phyloP scores from a whole-genome alignment of 1,140 invertebrate genomes.

The Listronotus bonariensis region DNA sequence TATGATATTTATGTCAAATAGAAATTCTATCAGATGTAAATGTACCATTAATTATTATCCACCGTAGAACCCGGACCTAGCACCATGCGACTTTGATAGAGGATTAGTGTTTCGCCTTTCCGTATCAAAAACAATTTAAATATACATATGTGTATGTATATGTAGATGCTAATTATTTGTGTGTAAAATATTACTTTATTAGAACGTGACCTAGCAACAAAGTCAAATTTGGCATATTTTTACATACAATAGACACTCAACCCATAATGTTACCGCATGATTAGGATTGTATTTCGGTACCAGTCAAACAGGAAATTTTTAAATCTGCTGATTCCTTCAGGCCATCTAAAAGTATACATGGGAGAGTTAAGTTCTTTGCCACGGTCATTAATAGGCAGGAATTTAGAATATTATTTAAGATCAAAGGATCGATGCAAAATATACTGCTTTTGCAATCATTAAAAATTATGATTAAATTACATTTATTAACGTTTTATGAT shows the following conservation, averaged over 20 bases:
- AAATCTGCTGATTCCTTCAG: slow-evolving; percentile 8
- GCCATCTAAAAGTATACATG: slow-evolving; percentile 14
- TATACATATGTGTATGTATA: no score
- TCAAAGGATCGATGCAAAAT: not conserved
- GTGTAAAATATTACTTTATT: no score
- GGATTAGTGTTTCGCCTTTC: no score
- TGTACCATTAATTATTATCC: no score
- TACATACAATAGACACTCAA: not conserved
- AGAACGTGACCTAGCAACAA: not conserved
- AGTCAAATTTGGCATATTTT: slow-evolving; percentile 6
- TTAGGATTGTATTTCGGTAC: slow-evolving; percentile 18
- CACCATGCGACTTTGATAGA: no score
- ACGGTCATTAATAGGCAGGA: slow-evolving; percentile 14
- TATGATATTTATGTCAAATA: no score
- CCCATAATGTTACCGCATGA: slow-evolving; percentile 15
- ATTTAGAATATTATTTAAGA: slow-evolving; percentile 2
- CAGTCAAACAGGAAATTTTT: slow-evolving; percentile 32
- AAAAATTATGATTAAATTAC: no score
- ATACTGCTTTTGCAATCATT: no score
- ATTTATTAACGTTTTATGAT: no score
- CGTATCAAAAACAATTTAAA: no score
- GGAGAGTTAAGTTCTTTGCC: slow-evolving; percentile 22
- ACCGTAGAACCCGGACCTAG: no score
- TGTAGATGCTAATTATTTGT: not conserved
- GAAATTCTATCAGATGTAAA: no score